Base-by-base conservation (phyloP, 2,797 vertebrate species). In the Cyclopterus lumpus region DNA sequence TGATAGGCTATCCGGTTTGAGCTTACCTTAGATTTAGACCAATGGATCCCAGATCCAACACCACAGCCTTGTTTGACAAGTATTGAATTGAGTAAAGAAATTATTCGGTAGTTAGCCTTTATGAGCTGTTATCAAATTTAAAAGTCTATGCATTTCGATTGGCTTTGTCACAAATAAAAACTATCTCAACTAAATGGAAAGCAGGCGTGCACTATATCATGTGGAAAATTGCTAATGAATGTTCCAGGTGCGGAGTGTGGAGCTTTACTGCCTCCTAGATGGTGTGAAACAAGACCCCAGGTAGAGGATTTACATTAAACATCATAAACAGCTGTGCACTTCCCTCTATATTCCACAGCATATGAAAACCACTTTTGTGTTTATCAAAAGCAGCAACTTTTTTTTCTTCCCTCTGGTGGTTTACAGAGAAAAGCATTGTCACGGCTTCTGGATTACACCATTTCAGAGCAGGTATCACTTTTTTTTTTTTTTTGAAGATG, bases 211-310 rank as follows among this genome's bases (percentile, higher is more conserved):
- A 34, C 78, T 85, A 80, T 81, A 84, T 89, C 77, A 81, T 68
- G 79, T 75, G 82, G 87, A 90, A 84, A 86, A 82, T 78, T 73
- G 62, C 69, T 86, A 79, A 85, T 88, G 73, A 88, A 82, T 75
- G 62, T 80, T 75, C 75, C 73, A 82, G 69, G 78, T 80, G 75
- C 46, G 26, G 40, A 16, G 38, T 70, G 60, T 49, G 46, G 61
- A 72, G 77, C 53, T 51, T 40, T 26, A 4, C 69, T 54, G 58
- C 62, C 54, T 82, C 48, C 55, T 26, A 10, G 75, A 79, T 75
- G 42, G 77, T 42, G 38, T 70, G 54, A 71, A 70, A 77, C 18
- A 26, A 71, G 73, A 74, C 73, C 38, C 55, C 51, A 46, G 73
- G 58, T 81, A 69, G 71, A 51, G 54, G 81, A 74, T 76, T 85